phyloP scores from a whole-genome alignment of 2,797 vertebrate genomes.

The Salarias fasciatus region DNA sequence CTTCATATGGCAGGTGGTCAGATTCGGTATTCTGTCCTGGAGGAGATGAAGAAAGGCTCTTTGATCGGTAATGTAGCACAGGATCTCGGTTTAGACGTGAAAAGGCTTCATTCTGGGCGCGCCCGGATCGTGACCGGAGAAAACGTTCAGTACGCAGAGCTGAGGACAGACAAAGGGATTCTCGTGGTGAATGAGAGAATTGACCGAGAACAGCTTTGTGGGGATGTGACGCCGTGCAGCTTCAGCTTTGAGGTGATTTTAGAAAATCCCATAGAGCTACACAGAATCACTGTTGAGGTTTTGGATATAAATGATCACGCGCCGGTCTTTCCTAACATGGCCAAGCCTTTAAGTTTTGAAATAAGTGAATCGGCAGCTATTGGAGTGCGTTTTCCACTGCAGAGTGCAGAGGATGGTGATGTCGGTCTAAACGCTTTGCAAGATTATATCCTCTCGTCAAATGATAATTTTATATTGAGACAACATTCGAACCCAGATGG shows the following conservation, averaged over 20 bases:
- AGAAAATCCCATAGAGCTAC: conserved; percentile 73
- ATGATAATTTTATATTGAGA: conserved; percentile 69
- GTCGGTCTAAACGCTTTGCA: conserved; percentile 65
- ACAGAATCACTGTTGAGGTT: conserved; percentile 67
- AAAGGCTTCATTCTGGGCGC: conserved; percentile 62
- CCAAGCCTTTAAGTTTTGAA: conserved; percentile 58
- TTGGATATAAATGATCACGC: conserved; percentile 73
- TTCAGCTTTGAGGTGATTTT: conserved; percentile 72
- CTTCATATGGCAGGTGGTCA: conserved; percentile 35
- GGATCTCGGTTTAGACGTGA: conserved; percentile 68
- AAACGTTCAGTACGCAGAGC: conserved; percentile 63
- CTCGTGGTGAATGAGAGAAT: conserved; percentile 74
- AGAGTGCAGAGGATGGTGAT: conserved; percentile 68
- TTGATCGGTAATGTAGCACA: conserved; percentile 69
- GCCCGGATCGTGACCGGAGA: conserved; percentile 71
- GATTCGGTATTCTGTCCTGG: conserved; percentile 70
- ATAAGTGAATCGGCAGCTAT: conserved; percentile 64
- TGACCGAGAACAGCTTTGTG: conserved; percentile 75
- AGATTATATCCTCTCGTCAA: conserved; percentile 59
- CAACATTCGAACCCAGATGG: conserved; percentile 58
- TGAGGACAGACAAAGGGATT: conserved; percentile 71
- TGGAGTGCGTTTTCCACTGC: conserved; percentile 61
- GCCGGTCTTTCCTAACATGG: conserved; percentile 60
- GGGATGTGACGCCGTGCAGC: conserved; percentile 67
- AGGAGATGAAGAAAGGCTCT: conserved; percentile 73